Evolutionary conservation across 2,888 invertebrate genomes (phyloP), one percentile per base, ranked within the genome.

Genomic region (Tubulanus polymorphus): DNA sequence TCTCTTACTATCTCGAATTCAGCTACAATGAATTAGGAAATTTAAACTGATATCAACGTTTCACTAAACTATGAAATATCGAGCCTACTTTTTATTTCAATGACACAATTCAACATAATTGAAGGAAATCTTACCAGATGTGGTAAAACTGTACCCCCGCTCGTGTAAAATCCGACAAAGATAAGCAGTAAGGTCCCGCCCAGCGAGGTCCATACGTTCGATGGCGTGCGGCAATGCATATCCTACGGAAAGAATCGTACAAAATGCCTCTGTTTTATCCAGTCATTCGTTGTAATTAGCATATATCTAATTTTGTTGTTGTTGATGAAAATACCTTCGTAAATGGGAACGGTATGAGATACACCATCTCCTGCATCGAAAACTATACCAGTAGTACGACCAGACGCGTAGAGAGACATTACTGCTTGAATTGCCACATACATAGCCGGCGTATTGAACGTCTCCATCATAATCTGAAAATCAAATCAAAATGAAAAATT

Each of bases 321-420:
- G n/a, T n/a, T n/a, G n/a, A n/a, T n/a, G n/a, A n/a, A n/a, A n/a
- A n/a, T 45, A 59, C 56, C 64, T 84, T 93, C 92, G 81, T 92
- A 92, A 84, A 93, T 92, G 80, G 92, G 92, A 59, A 92, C 91
- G 51, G 91, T 91, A 86, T 93, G 68, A 1, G 63, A 61, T 2
- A 66, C 68, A 48, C 70, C 70, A 53, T 70, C 69, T 20, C 70
- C 70, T 27, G 69, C 65, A 54, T 70, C 70, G 26, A 68, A 60
- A 28, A 69, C 69, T 29, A 70, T 59, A n/a, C 70, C 70, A 2
- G 93, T 93, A 82, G 93, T 93, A 85, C 93, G 90, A 37, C 70
- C 70, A 26, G 70, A 67, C 12, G 71, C 64, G 54, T 71, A 71
- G 37, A 71, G 63, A 12, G 71, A 71, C 50, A 71, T 54, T 27